Evolutionary conservation across 2,888 invertebrate genomes (phyloP), one percentile per base, ranked within the genome.

Genomic region (Pteria penguin): DNA sequence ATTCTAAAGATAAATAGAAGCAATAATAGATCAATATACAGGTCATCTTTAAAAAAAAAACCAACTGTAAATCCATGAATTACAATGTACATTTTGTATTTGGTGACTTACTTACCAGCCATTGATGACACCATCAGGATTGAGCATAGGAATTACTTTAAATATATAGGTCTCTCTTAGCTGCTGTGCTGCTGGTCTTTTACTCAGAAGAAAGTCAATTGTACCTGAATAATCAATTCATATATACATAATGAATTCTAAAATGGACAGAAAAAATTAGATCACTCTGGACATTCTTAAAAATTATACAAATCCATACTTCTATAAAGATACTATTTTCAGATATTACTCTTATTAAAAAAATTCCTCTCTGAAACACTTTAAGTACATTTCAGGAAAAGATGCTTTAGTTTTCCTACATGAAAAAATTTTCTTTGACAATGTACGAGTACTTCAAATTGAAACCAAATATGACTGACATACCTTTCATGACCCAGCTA

Each of bases 111-210:
- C 90, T 83, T 90, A 96, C 96, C 95, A 96, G 85, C 96, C 96
- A 91, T 96, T 96, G 91, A 97, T 94, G 80, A 97, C 97, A 1
- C 97, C 97, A 90, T 97, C 97, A 24, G 96, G 95, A 92, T 97
- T 97, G 83, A 97, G 94, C 96, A 97, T 97, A 4, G 97, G 97
- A 33, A 97, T 94, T 78, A 97, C 94, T 93, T 97, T 97, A 94
- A 97, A 96, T 83, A 97, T 94, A 91, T 95, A 96, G 86, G 94
- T 94, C 84, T 95, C 94, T 14, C 96, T 93, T 0, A 96, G 93
- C 22, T 94, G 93, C 14, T 93, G 92, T 1, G 95, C 95, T 18
- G 93, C 92, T 1, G 93, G 87, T 8, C 94, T 93, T 87, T 93
- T 93, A 27, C 94, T 94, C 61, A 96, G 92, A 73, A 96, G 92